Evolutionary conservation across 2,113 vertebrate genomes (phyloP).

Genomic region (Thomomys bottae): DNA sequence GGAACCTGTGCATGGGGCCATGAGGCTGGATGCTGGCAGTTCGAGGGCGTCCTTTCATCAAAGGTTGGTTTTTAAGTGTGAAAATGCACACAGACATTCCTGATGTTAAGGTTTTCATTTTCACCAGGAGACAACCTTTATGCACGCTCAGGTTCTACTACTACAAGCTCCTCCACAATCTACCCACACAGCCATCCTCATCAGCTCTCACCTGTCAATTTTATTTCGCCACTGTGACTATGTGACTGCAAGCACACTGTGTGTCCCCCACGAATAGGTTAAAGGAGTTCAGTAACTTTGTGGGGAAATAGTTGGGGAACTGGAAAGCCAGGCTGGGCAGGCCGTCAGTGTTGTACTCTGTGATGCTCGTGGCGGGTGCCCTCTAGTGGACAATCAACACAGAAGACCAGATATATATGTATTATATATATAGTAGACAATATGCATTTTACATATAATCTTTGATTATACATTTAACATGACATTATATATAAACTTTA

Average conservation of each 20-base stretch:
- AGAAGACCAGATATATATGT: not conserved
- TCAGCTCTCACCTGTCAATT: not conserved
- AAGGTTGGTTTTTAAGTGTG: not conserved
- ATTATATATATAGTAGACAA: not conserved
- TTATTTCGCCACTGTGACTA: not conserved
- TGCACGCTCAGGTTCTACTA: not conserved
- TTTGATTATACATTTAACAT: too few relatives aligned
- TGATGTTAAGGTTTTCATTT: not conserved
- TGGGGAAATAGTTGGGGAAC: not conserved
- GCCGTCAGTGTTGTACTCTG: not conserved
- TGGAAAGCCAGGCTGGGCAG: not conserved
- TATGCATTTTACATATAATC: too few relatives aligned
- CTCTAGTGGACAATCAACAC: slow-evolving; percentile 10
- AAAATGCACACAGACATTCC: not conserved
- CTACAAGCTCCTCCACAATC: not conserved
- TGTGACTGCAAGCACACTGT: not conserved
- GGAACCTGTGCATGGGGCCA: too few relatives aligned
- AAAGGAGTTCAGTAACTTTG: not conserved
- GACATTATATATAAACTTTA: too few relatives aligned
- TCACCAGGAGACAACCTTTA: not conserved
- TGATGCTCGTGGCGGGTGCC: not conserved
- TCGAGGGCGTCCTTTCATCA: not conserved
- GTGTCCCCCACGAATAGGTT: not conserved
- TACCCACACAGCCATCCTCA: not conserved
- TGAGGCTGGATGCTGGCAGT: not conserved